Conservation (phyloP, 2,888 invertebrate genomes). For the Cantharis rustica region DNA sequence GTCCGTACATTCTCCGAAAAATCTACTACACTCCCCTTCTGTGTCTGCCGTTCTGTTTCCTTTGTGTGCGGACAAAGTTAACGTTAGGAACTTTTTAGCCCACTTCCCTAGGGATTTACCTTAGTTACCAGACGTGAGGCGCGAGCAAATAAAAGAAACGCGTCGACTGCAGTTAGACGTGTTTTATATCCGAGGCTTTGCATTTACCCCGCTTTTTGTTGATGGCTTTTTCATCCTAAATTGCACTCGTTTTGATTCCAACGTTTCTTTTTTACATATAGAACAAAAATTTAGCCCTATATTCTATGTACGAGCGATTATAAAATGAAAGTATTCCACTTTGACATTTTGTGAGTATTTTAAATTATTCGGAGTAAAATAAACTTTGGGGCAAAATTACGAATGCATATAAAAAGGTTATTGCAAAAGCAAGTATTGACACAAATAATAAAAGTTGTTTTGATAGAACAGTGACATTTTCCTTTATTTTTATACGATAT, state of each 20-base stretch:
- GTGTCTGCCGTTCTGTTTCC: conserved; percentile 42
- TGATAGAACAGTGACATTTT: conserved; percentile 34
- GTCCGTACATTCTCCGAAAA: conserved; percentile 28
- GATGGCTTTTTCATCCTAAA: conserved; percentile 38
- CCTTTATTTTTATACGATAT: conserved; percentile 31
- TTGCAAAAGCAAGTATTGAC: neutral
- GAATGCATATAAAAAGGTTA: neutral
- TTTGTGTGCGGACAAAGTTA: conserved; percentile 50
- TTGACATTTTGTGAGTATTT: too few relatives aligned
- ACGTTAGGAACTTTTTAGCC: conserved; percentile 51
- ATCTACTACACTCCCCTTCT: conserved; percentile 35
- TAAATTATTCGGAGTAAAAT: too few relatives aligned
- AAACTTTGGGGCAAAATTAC: neutral
- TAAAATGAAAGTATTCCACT: too few relatives aligned
- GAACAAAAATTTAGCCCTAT: neutral
- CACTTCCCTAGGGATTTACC: conserved; percentile 49
- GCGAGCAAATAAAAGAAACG: conserved; percentile 50
- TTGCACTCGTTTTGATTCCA: conserved; percentile 11
- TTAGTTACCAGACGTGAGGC: conserved; percentile 48
- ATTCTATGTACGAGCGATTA: neutral
- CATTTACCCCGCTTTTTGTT: conserved; percentile 36
- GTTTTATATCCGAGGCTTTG: conserved; percentile 36
- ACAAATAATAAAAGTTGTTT: conserved; percentile 33
- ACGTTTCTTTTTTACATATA: neutral
- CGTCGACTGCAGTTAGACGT: conserved; percentile 37